Evolutionary conservation across 2,113 vertebrate genomes (phyloP).

Genomic region (Channa maculata): DNA sequence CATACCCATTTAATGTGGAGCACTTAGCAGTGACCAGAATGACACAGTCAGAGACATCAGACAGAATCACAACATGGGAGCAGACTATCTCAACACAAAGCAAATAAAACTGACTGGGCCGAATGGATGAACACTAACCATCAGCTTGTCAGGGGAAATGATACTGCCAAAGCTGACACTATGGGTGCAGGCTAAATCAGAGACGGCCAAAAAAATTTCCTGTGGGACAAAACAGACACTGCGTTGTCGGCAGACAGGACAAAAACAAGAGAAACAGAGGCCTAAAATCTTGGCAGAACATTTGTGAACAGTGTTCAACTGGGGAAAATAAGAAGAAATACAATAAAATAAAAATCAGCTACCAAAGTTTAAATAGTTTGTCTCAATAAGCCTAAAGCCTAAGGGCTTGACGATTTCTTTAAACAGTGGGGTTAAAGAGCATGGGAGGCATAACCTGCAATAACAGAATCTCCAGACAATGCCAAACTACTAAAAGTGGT

Average conservation of each 20-base stretch:
- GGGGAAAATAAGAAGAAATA: neutral
- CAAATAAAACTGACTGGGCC: conserved; percentile 43
- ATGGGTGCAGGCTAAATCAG: conserved; percentile 52
- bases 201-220: conserved; percentile 49
- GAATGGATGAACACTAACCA: conserved; percentile 49
- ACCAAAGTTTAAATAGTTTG: conserved; percentile 23
- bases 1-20: conserved; percentile 18
- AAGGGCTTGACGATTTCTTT: no score
- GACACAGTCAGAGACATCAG: conserved; percentile 48
- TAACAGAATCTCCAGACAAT: neutral
- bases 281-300: conserved; percentile 38
- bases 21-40: conserved; percentile 51
- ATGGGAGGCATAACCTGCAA: neutral
- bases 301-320: conserved; percentile 14
- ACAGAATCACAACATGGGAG: conserved; percentile 58
- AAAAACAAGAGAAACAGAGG: conserved; percentile 39
- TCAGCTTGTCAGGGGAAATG: conserved; percentile 60
- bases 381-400: neutral
- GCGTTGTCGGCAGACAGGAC: conserved; percentile 42
- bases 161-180: conserved; percentile 55
- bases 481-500: neutral
- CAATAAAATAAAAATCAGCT: conserved; percentile 23
- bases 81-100: conserved; percentile 47
- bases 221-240: conserved; percentile 44
- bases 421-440: no score